A percentile compares a stretch with the other conserved stretches of the same genome.
Conservation (phyloP, 1,140 invertebrate species). For the Popillia japonica region DNA sequence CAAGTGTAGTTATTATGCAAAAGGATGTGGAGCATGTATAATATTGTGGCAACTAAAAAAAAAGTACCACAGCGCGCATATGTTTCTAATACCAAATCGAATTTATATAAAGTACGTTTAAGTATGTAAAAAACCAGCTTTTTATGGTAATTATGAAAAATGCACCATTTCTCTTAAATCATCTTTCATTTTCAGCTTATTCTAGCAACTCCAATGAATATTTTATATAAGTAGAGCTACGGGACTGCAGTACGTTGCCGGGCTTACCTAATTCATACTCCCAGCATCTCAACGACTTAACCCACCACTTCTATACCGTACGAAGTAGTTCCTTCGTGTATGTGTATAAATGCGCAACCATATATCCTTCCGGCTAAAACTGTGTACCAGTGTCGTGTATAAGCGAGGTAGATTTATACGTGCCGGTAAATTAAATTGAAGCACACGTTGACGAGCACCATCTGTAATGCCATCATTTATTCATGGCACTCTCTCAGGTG, state of each 20-base stretch:
- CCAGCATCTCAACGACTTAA: conserved; percentile 11
- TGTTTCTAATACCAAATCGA: neutral
- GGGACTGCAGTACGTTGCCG: neutral
- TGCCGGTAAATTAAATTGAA: conserved; percentile 39
- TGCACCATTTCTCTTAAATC: neutral
- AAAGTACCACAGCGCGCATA: neutral
- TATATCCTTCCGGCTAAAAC: conserved; percentile 29
- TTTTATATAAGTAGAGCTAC: neutral
- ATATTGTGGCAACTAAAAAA: neutral
- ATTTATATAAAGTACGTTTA: neutral
- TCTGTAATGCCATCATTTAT: conserved; percentile 38
- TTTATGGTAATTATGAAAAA: neutral
- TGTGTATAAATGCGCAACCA: conserved; percentile 26
- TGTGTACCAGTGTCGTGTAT: conserved; percentile 12
- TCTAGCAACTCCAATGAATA: neutral
- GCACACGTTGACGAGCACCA: conserved; percentile 37
- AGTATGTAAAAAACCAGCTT: too few relatives aligned
- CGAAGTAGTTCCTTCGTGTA: neutral
- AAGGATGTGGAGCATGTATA: neutral
- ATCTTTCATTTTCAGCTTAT: conserved; percentile 26
- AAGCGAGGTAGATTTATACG: conserved; percentile 34
- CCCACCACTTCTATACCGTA: neutral
- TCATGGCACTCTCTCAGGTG: conserved; percentile 36
- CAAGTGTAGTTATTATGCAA: neutral
- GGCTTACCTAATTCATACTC: conserved; percentile 5